Evolutionary conservation across 2,797 vertebrate genomes (phyloP).

Genomic region (Bovichtus variegatus): DNA sequence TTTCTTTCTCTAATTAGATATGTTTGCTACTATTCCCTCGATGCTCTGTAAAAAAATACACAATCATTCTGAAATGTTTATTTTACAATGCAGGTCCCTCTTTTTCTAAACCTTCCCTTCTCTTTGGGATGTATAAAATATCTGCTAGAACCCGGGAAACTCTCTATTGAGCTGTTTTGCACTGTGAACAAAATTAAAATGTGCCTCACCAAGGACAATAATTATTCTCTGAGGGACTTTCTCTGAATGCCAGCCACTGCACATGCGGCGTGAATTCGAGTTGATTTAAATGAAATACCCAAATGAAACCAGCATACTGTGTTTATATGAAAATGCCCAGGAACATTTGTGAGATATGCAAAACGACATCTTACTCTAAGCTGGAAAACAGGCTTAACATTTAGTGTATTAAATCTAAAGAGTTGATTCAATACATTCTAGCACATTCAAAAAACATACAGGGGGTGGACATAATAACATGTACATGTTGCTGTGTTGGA

Average conservation of each 20-base stretch:
- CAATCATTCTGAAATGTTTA: slow-evolving; percentile 5
- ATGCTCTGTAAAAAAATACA: background rate
- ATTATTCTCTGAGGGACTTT: slow-evolving; percentile 67
- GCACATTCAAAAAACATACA: slow-evolving; percentile 7
- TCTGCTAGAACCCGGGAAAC: slow-evolving; percentile 59
- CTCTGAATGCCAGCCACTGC: slow-evolving; percentile 45
- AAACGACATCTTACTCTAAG: slow-evolving; percentile 5
- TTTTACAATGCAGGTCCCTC: background rate
- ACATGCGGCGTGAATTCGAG: slow-evolving; percentile 39
- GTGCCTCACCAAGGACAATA: slow-evolving; percentile 58
- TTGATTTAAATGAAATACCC: slow-evolving; percentile 44
- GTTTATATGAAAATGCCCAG: slow-evolving; percentile 20
- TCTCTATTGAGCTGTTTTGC: slow-evolving; percentile 61
- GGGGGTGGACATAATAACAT: background rate
- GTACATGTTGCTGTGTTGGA: background rate
- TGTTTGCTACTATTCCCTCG: too few species aligned
- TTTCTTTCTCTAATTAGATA: background rate
- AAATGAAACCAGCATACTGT: slow-evolving; percentile 13
- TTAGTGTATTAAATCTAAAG: background rate
- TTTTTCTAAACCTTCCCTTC: slow-evolving; percentile 19
- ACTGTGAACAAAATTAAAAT: slow-evolving; percentile 72
- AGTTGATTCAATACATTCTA: slow-evolving; percentile 9
- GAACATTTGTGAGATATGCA: slow-evolving; percentile 4
- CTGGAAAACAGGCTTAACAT: slow-evolving; percentile 28
- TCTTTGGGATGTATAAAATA: slow-evolving; percentile 49